A percentile compares a stretch with the other conserved stretches of the same genome.
Evolutionary conservation across 2,797 vertebrate species (phyloP).

Genomic region (Alca torda): DNA sequence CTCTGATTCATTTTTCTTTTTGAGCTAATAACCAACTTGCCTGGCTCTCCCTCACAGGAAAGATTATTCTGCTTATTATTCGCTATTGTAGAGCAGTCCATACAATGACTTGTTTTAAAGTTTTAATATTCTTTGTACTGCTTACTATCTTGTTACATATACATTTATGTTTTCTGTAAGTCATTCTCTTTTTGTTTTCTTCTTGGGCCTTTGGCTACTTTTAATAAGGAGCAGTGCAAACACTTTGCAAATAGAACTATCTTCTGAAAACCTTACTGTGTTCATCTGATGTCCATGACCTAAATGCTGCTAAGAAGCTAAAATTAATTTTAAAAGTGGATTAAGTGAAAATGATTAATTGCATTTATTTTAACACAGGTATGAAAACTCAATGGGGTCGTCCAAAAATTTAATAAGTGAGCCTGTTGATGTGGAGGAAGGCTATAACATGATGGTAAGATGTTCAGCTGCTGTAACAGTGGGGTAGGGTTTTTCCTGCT

Average conservation of each 20-base stretch:
- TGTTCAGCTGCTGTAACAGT: not conserved
- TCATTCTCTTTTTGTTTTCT: not conserved
- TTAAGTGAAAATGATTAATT: not conserved
- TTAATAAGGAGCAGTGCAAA: not conserved
- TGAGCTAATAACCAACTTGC: not conserved
- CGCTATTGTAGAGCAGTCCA: not conserved
- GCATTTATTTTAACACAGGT: slow-evolving; percentile 65
- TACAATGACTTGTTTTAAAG: not conserved
- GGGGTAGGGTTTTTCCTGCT: not conserved
- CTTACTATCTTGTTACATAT: not conserved
- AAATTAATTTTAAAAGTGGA: not conserved
- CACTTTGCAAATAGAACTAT: not conserved
- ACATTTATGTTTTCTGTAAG: not conserved
- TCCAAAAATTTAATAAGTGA: slow-evolving; percentile 68
- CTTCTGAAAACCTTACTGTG: not conserved
- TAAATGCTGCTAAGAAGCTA: not conserved
- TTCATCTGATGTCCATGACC: not conserved
- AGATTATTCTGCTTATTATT: not conserved
- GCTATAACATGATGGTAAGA: slow-evolving; percentile 76
- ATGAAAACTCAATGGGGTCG: slow-evolving; percentile 66
- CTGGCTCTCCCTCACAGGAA: not conserved
- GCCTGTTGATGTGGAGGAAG: slow-evolving; percentile 54
- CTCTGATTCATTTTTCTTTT: not conserved
- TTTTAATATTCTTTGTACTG: not conserved
- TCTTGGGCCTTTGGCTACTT: not conserved